These are phyloP conservation scores for Psilopsiagon aymara DNA, from an alignment of 2,113 vertebrate genomes.

Conservation along the genomic window DNA sequence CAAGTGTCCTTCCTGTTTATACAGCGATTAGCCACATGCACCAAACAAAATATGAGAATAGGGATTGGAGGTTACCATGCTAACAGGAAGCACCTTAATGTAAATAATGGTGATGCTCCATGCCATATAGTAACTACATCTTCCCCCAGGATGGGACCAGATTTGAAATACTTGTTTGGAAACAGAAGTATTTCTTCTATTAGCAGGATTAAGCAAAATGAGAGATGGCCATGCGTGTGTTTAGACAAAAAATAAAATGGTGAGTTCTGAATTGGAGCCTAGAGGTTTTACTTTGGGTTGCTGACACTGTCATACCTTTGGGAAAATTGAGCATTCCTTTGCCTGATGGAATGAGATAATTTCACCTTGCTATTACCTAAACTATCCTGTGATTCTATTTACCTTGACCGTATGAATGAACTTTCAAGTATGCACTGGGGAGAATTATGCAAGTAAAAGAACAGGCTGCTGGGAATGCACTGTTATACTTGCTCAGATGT, in stretches of 20 bases:
- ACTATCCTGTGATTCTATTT: background rate
- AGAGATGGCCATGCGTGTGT: background rate
- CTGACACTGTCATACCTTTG: background rate
- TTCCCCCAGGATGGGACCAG: background rate
- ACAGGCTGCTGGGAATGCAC: background rate
- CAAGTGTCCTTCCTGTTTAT: conserved; percentile 64
- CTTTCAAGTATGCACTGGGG: background rate
- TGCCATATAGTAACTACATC: background rate
- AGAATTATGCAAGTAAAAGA: background rate
- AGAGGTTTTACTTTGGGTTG: background rate
- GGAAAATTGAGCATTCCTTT: background rate
- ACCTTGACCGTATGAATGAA: background rate
- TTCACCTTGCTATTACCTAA: background rate
- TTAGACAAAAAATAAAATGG: background rate
- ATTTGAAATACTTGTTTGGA: conserved; percentile 15
- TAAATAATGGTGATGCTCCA: conserved; percentile 7
- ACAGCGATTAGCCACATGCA: background rate
- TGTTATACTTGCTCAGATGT: background rate
- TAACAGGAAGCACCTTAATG: conserved; percentile 49
- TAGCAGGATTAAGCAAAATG: background rate
- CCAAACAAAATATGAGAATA: background rate
- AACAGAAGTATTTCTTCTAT: background rate
- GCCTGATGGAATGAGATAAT: background rate
- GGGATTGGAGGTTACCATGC: background rate
- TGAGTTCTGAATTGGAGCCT: background rate